Evolutionary conservation across 2,888 invertebrate species (phyloP).

Genomic region (Luffia ferchaultella): DNA sequence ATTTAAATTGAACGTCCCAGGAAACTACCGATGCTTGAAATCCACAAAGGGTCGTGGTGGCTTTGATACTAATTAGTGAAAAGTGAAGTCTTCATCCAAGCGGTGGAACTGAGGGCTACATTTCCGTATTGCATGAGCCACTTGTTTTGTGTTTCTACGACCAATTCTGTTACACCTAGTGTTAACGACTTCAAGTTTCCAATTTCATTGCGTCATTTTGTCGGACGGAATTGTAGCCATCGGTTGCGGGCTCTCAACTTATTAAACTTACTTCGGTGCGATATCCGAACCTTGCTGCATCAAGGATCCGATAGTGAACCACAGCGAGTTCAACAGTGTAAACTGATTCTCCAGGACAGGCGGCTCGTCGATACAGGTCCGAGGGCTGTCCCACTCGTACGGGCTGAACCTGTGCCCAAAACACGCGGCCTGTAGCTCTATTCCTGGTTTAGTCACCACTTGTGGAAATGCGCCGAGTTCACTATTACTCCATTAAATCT

Average conservation of each 20-base stretch:
- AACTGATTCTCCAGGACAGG: slow-evolving; percentile 90
- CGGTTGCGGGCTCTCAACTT: slow-evolving; percentile 18
- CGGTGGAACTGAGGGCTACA: slow-evolving; percentile 46
- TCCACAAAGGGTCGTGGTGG: slow-evolving; percentile 58
- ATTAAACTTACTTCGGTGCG: slow-evolving; percentile 83
- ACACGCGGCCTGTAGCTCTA: slow-evolving; percentile 32
- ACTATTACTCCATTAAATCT: slow-evolving; percentile 26
- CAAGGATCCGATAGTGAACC: slow-evolving; percentile 94
- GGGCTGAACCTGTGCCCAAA: slow-evolving; percentile 82
- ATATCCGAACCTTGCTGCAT: slow-evolving; percentile 94
- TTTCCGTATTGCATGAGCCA: slow-evolving; percentile 27
- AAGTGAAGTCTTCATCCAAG: slow-evolving; percentile 40
- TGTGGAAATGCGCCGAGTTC: slow-evolving; percentile 57
- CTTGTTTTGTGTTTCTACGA: neutral
- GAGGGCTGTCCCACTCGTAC: slow-evolving; percentile 92
- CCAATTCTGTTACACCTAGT: neutral
- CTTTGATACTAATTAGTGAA: slow-evolving; percentile 59
- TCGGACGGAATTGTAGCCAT: slow-evolving; percentile 7
- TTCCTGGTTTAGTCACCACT: slow-evolving; percentile 13
- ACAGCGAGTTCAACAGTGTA: slow-evolving; percentile 90
- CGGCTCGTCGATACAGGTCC: slow-evolving; percentile 85
- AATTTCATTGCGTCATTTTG: neutral
- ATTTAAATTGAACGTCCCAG: slow-evolving; percentile 45
- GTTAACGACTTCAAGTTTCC: neutral
- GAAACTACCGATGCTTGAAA: slow-evolving; percentile 51